Base-by-base conservation (phyloP, 2,113 vertebrate genomes). In the Antigone vipio region DNA sequence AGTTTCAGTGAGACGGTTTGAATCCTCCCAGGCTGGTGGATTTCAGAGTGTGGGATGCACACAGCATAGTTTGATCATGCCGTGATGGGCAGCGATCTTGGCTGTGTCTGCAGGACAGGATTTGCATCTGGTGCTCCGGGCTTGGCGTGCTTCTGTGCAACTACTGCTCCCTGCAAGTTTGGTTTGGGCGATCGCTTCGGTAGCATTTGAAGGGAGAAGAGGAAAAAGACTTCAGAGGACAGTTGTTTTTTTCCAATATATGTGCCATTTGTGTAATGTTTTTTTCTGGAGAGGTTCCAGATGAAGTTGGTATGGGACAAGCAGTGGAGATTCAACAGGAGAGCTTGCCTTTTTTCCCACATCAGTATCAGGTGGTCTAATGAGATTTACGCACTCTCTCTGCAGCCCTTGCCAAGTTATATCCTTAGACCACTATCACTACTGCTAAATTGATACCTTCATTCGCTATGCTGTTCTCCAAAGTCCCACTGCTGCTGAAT, bases 81-180 rank as follows among this genome's bases (percentile, higher is more conserved):
- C 0, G 2, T 45, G 63, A 47, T 0, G 1, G 58, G 24, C 58
- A 45, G 38, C 1, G 13, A 60, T 58, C 40, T 52, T 3, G 15
- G 34, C 40, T 26, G 10, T 3, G 9, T 62, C 88, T 88, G 68
- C 34, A 6, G 53, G 53, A 53, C 35, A 38, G 64, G 63, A 18
- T 58, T 73, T 0, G 0, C 7, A 3, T 2, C 42, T 11, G 29
- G 30, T 32, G 35, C 34, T 88, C 52, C 4, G 8, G 8, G 35
- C 45, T 40, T 35, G 35, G 56, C 0, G 0, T 18, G 38, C 58
- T 72, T 44, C 64, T 16, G 1, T 7, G 60, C n/a, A 15, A 38
- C 50, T 29, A 50, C 52, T 49, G 52, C 68, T 85, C n/a, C 52
- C 68, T 49, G 40, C 4, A 3, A 55, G 52, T 7, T 34, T 59